Conservation (phyloP, 2,888 invertebrate species). For the Theretra japonica region DNA sequence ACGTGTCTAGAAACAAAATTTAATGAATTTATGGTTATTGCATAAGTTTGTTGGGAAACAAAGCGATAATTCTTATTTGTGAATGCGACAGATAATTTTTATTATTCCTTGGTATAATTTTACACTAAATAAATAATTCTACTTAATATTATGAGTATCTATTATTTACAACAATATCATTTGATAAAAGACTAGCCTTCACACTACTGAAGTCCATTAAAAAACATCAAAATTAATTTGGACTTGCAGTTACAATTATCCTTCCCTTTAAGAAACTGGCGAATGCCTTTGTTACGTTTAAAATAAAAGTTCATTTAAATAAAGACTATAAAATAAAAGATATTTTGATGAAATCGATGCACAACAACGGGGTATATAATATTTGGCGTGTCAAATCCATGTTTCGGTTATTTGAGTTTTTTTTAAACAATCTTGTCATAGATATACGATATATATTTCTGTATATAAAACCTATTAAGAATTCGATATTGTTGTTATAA, state of each 20-base stretch:
- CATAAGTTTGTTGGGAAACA: constrained; percentile 17
- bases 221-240: constrained; percentile 5
- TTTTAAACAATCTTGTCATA: too few relatives aligned
- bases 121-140: constrained; percentile 76
- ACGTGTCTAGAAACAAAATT: background rate
- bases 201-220: constrained; percentile 21
- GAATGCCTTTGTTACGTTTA: background rate
- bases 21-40: constrained; percentile 5
- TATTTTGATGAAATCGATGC: constrained; percentile 5
- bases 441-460: too few relatives aligned
- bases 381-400: background rate
- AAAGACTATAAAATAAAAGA: background rate
- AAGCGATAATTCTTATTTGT: constrained; percentile 37
- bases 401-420: too few relatives aligned
- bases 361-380: background rate
- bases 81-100: constrained; percentile 65
- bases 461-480: too few relatives aligned
- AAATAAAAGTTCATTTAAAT: background rate
- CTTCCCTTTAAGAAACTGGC: constrained; percentile 1
- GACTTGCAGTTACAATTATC: constrained; percentile 15
- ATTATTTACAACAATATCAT: constrained; percentile 76
- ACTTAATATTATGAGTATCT: constrained; percentile 79
- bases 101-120: constrained; percentile 55
- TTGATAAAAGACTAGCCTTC: constrained; percentile 78
- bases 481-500: too few relatives aligned